Base-by-base conservation (phyloP, 1,140 invertebrate species). In the Fopius arisanus region DNA sequence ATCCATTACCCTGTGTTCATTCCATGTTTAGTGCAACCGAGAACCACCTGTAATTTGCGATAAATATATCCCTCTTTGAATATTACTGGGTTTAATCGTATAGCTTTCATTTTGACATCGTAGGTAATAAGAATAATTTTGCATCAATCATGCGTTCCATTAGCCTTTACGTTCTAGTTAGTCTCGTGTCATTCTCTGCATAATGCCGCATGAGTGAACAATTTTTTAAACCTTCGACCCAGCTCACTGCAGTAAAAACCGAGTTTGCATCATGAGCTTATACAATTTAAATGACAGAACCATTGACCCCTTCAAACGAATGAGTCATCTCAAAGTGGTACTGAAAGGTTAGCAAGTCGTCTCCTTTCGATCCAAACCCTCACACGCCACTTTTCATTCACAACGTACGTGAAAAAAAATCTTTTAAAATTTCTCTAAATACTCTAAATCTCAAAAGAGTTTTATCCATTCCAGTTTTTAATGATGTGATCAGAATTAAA, bases 221-320 rank as follows among this genome's bases (percentile, higher is more conserved):
- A 23, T 59, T 59, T 59, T 59, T 28, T 28, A 26, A 26, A 26
- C 21, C 23, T 23, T 59, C 23, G 10, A 21, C 2, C 2, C 21
- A 59, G 19, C 6, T 3, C 19, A 59, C 4, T 14, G 0, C 10
- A 5, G 10, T 23, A 59, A 59, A 28, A 59, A 59, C 9, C 21
- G 23, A 26, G 54, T 59, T 59, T 59, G 54, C 54, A 59, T 59
- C 54, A 59, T 28, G 1, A 59, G 43, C 26, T 59, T 28, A 59
- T 59, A 59, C 54, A 59, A 59, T 59, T 59, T 59, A 59, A 59
- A 59, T 59, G 23, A 59, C 23, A 16, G 14, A 59, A 59, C 14
- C 10, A 59, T 6, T 59, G 54, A 28, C 23, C 54, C 54, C 54
- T 26, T 59, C 54, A 59, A 59, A 28, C 12, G 54, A 59, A 26